phyloP scores from a whole-genome alignment of 64 coral and sea anemone species.

The Dendronephthya gigantea region DNA sequence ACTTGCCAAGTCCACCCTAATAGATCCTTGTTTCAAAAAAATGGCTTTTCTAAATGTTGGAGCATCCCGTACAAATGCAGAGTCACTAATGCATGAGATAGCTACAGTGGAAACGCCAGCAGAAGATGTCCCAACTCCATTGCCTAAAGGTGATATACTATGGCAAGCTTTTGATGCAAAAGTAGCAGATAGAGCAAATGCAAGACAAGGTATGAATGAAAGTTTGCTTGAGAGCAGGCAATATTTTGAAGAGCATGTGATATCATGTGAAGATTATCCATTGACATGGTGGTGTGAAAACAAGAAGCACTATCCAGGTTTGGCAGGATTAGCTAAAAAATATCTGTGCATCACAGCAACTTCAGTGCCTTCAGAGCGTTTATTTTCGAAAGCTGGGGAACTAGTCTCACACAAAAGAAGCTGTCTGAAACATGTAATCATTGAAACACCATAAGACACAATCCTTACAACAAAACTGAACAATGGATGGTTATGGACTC shows the following conservation, averaged over 20 bases:
- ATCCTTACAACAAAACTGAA: no score
- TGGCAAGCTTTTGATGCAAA: neutral
- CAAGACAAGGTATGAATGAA: neutral
- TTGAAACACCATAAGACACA: no score
- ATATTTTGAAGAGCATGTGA: neutral
- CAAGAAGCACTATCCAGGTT: neutral
- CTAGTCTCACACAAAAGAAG: neutral
- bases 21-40: neutral
- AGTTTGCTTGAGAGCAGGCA: neutral
- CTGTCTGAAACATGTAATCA: neutral
- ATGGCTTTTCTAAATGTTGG: neutral
- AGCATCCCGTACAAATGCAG: neutral
- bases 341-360: neutral
- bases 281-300: neutral
- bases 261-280: neutral
- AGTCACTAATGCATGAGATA: neutral
- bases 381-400: conserved; percentile 1
- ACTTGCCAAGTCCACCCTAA: neutral
- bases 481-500: no score
- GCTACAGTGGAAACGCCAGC: neutral
- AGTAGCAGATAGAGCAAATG: neutral
- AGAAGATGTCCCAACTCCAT: neutral
- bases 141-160: neutral
- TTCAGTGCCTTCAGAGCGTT: neutral
- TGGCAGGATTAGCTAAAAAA: neutral